Base-by-base conservation (phyloP, 2,888 invertebrate genomes). In the Pseudoips prasinana region DNA sequence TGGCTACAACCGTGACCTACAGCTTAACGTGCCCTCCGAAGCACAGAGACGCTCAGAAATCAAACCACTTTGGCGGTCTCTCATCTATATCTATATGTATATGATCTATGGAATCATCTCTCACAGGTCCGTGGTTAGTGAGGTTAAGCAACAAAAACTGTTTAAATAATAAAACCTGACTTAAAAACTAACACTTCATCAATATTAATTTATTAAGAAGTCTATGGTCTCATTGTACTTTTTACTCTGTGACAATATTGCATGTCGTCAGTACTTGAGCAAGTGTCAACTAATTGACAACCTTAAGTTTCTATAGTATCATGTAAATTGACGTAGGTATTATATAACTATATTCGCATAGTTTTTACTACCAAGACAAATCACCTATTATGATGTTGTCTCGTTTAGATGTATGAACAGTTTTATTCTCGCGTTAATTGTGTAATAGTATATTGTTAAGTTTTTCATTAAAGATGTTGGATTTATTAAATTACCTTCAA, bases 271-370 rank as follows among this genome's bases (percentile, higher is more conserved):
- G 28, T 37, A 33, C 37, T 10, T 25, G 34, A 41, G 47, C 44
- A 47, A 39, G 31, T 46, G 42, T 36, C 41, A 19, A 31, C 36
- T 46, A 53, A 56, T 46, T 53, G 53, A 53, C 44, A 44, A 17
- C 17, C 10, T 25, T 20, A 36, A 39, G 28, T 50, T 39, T 53
- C 33, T 52, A 39, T 38, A 44, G 38, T 29, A 38, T 25, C 31
- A 44, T 35, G 27, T 46, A 51, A 51, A 42, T 42, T 25, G 43
- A 39, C 27, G 20, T 37, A 46, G 30, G 37, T 24, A 27, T 27
- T 17, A 28, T n/a, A 29, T 9, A 8, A 20, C n/a, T n/a, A n/a
- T n/a, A n/a, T 8, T 55, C 48, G 23, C 46, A 54, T 34, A 22
- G 19, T 49, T 52, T 49, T 53, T 54, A 19, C 30, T 3, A 6